Conservation (phyloP, 2,113 vertebrate species). For the Trachemys scripta region DNA sequence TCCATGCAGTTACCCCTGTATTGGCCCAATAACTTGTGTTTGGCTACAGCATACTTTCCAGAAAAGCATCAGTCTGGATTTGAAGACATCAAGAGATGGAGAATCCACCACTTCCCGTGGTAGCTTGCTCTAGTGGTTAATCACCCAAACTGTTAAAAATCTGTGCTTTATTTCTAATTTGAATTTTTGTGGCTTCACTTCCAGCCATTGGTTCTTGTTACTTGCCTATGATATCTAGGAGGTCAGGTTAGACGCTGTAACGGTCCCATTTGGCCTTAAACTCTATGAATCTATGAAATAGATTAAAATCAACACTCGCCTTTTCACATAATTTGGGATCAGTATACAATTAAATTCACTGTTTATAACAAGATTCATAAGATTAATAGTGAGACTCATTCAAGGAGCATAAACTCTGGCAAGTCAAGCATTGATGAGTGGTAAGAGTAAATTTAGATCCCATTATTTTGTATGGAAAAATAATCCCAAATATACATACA, state of each 20-base stretch:
- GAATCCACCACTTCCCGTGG: no score
- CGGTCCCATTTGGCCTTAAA: neutral
- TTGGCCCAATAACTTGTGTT: no score
- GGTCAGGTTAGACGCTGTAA: neutral
- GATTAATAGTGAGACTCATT: neutral
- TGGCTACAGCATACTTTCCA: no score
- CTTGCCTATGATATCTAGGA: neutral
- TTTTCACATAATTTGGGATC: neutral
- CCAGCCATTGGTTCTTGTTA: neutral
- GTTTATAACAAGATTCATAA: neutral
- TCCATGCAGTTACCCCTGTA: no score
- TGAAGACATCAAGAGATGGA: no score
- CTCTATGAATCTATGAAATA: neutral
- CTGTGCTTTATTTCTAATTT: neutral
- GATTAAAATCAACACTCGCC: neutral
- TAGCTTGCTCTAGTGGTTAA: no score
- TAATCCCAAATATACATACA: neutral
- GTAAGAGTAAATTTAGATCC: neutral
- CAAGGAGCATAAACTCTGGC: no score
- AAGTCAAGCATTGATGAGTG: neutral
- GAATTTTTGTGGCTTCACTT: neutral
- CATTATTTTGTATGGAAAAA: neutral
- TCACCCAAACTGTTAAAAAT: no score
- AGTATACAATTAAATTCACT: neutral
- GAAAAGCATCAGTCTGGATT: no score